These are phyloP conservation scores for Aurelia sp. DNA, from an alignment of 30 jellyfish, hydroid and myxozoan genomes.

Conservation along the genomic window DNA sequence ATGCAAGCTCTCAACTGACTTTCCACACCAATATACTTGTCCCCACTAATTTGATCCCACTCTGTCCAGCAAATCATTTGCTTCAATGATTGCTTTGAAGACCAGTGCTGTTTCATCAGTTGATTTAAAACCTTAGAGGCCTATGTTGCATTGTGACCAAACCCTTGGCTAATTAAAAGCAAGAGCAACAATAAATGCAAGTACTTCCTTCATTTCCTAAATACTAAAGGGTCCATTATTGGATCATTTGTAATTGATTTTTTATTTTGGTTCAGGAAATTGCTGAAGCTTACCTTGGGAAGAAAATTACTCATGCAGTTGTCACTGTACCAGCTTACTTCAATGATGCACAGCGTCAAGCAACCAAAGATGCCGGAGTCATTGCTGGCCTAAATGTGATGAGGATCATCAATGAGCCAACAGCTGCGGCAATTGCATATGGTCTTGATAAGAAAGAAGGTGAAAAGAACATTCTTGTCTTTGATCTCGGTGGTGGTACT, in stretches of 20 bases:
- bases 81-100: no score
- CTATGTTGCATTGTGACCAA: no score
- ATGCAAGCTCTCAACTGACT: slow-evolving; percentile 43
- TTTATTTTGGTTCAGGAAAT: slow-evolving; percentile 70
- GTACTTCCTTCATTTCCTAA: no score
- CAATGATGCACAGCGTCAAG: slow-evolving; percentile 99
- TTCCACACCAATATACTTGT: neutral
- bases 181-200: no score
- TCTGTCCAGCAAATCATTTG: no score
- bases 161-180: no score
- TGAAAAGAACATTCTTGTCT: slow-evolving; percentile 98
- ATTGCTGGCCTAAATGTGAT: slow-evolving; percentile 98
- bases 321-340: slow-evolving; percentile 99
- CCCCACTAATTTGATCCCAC: no score
- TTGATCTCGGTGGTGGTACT: slow-evolving; percentile 99
- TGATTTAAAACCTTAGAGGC: no score
- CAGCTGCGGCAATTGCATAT: slow-evolving; percentile 99
- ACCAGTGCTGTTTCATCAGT: no score
- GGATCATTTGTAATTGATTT: neutral
- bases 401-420: slow-evolving; percentile 99
- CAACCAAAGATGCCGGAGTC: slow-evolving; percentile 99
- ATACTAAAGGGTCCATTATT: no score
- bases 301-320: slow-evolving; percentile 99
- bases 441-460: slow-evolving; percentile 99
- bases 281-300: slow-evolving; percentile 99